Evolutionary conservation across 2,888 invertebrate species (phyloP), one percentile per base, ranked within the genome.

Genomic region (Trilocha varians): DNA sequence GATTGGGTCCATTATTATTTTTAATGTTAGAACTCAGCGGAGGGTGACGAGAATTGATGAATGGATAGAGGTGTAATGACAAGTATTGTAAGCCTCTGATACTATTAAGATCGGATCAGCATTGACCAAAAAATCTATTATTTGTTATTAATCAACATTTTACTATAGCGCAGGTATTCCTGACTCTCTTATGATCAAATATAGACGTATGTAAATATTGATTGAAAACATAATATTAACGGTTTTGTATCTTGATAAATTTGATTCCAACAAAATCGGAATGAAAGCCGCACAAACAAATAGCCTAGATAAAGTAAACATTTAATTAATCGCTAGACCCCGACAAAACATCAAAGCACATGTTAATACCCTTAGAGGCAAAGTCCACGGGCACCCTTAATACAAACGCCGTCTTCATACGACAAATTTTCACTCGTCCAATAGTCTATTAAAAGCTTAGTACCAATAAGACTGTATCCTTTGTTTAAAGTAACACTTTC

Each of bases 401-500:
- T 59, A 65, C 72, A 68, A 69, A 65, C 62, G 59, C 62, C 63
- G 65, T 66, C 69, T 70, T 69, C 56, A 61, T 62, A 70, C 60
- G 54, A 67, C 66, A 69, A 65, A 69, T 67, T 62, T 32, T 38
- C n/a, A n/a, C 38, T 32, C 15, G 4, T 13, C 38, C 32, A 65
- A 68, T 69, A 67, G 67, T 64, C 70, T 64, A 71, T 72, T 69
- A 71, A 71, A 70, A 62, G 66, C 59, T 62, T 62, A 65, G 76
- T 77, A 78, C 80, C 83, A 82, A 82, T 82, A 80, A 82, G 78
- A 78, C 80, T 76, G 67, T 73, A 78, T 80, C 78, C 83, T 80
- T 80, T 83, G 83, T 80, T 83, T 83, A 83, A 82, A 77, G 83
- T 84, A 83, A 84, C 83, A 82, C 78, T 78, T 82, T 77, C 77